Evolutionary conservation across 2,797 vertebrate species (phyloP), one percentile per base, ranked within the genome.

Genomic region (Sebastolobus alascanus): DNA sequence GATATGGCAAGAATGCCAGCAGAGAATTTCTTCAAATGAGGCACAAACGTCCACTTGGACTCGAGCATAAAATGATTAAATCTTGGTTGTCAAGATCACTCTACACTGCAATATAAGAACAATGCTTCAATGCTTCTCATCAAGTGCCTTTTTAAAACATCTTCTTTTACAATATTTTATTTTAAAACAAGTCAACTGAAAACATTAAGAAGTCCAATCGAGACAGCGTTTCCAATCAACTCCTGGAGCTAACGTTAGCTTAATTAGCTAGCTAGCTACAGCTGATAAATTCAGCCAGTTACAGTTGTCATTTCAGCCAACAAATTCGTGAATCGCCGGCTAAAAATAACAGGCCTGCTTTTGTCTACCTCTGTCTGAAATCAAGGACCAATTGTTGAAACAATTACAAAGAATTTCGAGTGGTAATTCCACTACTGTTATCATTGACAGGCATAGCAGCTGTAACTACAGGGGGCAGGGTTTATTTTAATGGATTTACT

Each of bases 401-500:
- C 9, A 22, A 22, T n/a, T 52, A n/a, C 46, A 52, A 20, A 52
- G 46, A 52, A n/a, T n/a, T 52, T 52, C 0, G 46, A 52, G 20
- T 54, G 8, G 12, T 58, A 8, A 59, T 52, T 52, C 8, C 8
- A 40, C 8, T 37, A 9, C 1, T 2, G 4, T 25, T 38, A 18
- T 77, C 29, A 73, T 5, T 58, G 70, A 38, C 20, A 33, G 22
- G 20, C 2, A 0, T 31, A 69, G 31, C 29, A 22, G 16, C 12
- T 50, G 46, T 50, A 50, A 50, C 14, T 27, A 14, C n/a, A 18
- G 2, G 37, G 29, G 31, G n/a, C 4, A 2, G 10, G 33, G 11
- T 14, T 31, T 56, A n/a, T 75, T 74, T 71, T 27, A 59, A 68
- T 71, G 31, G 40, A 73, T 86, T 63, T 54, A 70, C 50, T 46